These are phyloP conservation scores for Mamestra configurata DNA, from an alignment of 1,140 invertebrate genomes.

Conservation along the genomic window DNA sequence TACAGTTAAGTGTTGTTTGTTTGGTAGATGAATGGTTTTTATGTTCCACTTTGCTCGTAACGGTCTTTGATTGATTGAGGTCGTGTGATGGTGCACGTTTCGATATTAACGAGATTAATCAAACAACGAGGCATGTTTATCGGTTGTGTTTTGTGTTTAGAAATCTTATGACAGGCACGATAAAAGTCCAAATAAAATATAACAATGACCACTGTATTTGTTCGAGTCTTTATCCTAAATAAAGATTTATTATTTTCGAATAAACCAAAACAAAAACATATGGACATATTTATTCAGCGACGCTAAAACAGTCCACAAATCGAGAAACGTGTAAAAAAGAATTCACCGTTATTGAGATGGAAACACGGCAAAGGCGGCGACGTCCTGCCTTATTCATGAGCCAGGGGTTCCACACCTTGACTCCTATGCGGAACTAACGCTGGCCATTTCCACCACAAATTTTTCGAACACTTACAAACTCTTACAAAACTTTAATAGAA, in stretches of 20 bases:
- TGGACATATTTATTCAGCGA: conserved; percentile 25
- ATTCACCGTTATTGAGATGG: conserved; percentile 69
- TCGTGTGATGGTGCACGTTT: conserved; percentile 10
- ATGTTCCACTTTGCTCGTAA: background rate
- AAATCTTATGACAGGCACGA: background rate
- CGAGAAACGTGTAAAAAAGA: conserved; percentile 68
- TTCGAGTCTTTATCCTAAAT: background rate
- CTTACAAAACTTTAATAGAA: conserved; percentile 61
- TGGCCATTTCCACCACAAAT: conserved; percentile 68
- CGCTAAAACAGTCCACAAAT: conserved; percentile 55
- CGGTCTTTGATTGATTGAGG: background rate
- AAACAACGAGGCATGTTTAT: background rate
- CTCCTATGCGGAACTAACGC: conserved; percentile 64
- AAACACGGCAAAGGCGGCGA: conserved; percentile 75
- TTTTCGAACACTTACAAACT: conserved; percentile 66
- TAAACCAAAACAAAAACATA: conserved; percentile 1
- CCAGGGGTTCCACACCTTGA: conserved; percentile 64
- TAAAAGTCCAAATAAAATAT: background rate
- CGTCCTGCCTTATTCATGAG: conserved; percentile 78
- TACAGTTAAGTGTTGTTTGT: conserved; percentile 11
- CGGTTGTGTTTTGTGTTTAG: background rate
- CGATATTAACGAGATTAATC: conserved; percentile 13
- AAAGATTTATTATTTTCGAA: conserved; percentile 4
- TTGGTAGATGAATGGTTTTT: background rate
- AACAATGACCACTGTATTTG: background rate